Evolutionary conservation across 2,888 invertebrate species (phyloP).

Genomic region (Orchesellides sinensis): DNA sequence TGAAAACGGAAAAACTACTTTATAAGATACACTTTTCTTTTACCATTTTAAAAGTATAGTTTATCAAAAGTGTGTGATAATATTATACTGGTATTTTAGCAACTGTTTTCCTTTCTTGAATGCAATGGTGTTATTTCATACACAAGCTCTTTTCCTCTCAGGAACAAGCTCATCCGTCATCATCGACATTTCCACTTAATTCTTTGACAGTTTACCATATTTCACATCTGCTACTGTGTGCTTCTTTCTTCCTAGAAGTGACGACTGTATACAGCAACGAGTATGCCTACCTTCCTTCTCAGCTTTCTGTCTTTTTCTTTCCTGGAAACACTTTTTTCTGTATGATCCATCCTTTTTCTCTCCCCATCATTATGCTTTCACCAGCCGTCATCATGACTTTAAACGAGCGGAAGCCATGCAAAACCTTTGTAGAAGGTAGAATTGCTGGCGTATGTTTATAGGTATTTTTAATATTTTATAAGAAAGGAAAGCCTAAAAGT

Average conservation of each 20-base stretch:
- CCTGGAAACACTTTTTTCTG: constrained; percentile 19
- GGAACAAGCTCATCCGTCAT: constrained; percentile 53
- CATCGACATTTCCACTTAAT: constrained; percentile 53
- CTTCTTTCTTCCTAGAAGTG: background rate
- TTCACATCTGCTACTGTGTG: constrained; percentile 36
- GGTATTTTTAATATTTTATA: too few relatives aligned
- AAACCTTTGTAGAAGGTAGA: background rate
- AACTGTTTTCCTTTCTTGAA: background rate
- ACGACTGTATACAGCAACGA: background rate
- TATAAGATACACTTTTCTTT: too few relatives aligned
- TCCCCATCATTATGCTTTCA: constrained; percentile 29
- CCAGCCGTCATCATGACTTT: constrained; percentile 28
- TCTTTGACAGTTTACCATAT: constrained; percentile 44
- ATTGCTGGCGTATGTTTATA: background rate
- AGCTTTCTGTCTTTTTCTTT: constrained; percentile 15
- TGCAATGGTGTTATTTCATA: too few relatives aligned
- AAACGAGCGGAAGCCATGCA: constrained; percentile 29
- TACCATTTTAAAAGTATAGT: background rate
- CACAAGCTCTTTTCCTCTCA: constrained; percentile 3
- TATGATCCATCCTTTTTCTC: constrained; percentile 23
- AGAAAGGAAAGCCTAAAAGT: too few relatives aligned
- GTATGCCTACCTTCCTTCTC: constrained; percentile 1
- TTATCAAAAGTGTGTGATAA: background rate
- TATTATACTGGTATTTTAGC: background rate
- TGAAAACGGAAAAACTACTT: too few relatives aligned